Evolutionary conservation across 2,888 invertebrate genomes (phyloP).

Genomic region (Melinaea marsaeus): DNA sequence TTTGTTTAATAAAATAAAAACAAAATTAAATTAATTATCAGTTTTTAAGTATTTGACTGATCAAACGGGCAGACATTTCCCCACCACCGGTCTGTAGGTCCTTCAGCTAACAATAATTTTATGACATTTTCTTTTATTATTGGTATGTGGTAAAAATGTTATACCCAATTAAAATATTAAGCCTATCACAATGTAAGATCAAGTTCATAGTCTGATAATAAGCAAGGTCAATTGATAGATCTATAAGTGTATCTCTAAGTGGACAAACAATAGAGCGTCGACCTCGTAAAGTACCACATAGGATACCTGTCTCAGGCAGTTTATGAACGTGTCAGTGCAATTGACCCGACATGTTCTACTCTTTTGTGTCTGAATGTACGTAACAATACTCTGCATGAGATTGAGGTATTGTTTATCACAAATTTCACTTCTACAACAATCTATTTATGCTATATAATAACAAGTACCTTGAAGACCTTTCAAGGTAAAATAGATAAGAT

Average conservation of each 20-base stretch:
- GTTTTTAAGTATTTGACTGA: no score
- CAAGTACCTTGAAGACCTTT: background rate
- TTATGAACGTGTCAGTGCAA: constrained; percentile 1
- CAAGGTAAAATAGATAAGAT: background rate
- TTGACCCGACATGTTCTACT: background rate
- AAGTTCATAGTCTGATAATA: constrained; percentile 31
- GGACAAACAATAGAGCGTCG: constrained; percentile 27
- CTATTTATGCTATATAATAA: background rate
- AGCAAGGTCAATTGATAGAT: constrained; percentile 26
- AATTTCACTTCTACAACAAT: background rate
- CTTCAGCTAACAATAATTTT: no score
- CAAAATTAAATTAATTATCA: no score
- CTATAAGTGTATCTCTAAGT: constrained; percentile 29
- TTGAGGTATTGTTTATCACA: background rate
- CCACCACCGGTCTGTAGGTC: no score
- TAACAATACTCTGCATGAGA: background rate
- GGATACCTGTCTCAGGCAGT: constrained; percentile 3
- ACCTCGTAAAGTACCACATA: constrained; percentile 16
- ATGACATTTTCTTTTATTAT: no score
- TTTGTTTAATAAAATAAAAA: no score
- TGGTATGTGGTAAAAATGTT: no score
- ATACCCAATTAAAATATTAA: background rate
- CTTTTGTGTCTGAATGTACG: background rate
- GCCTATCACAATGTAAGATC: constrained; percentile 26
- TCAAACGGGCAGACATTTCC: no score